phyloP scores from a whole-genome alignment of 2,113 vertebrate species.

The Lates calcarifer region DNA sequence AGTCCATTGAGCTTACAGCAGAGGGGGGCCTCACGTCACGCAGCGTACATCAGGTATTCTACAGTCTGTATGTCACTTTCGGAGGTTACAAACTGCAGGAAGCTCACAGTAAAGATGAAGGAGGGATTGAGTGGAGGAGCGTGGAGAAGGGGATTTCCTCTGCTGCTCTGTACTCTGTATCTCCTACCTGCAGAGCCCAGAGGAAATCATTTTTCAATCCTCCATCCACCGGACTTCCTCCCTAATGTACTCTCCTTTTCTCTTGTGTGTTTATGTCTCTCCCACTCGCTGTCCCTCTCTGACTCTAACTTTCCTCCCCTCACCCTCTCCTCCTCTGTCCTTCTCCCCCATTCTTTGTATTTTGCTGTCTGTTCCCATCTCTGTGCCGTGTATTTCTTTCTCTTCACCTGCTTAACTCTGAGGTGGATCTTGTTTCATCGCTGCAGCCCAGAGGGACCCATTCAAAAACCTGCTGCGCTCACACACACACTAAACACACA shows the following conservation, averaged over 20 bases:
- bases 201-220: constrained; percentile 65
- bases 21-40: neutral
- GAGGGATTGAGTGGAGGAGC: constrained; percentile 44
- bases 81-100: constrained; percentile 53
- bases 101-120: constrained; percentile 41
- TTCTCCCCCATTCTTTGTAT: neutral
- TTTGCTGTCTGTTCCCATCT: constrained; percentile 18
- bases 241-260: constrained; percentile 47
- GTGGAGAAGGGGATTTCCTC: constrained; percentile 62
- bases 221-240: constrained; percentile 56
- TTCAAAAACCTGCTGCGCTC: constrained; percentile 27
- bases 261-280: constrained; percentile 52
- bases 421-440: constrained; percentile 68
- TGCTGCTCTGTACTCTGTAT: constrained; percentile 51
- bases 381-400: constrained; percentile 14
- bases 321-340: neutral
- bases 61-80: constrained; percentile 14
- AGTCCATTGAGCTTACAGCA: neutral
- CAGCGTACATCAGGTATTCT: neutral
- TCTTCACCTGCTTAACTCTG: constrained; percentile 52
- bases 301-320: constrained; percentile 18
- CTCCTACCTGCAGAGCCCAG: constrained; percentile 58
- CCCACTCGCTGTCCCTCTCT: constrained; percentile 6
- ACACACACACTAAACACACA: constrained; percentile 20
- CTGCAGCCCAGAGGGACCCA: constrained; percentile 43